Conservation (phyloP, 2,888 invertebrate species). For the Hoplodrina blanda region DNA sequence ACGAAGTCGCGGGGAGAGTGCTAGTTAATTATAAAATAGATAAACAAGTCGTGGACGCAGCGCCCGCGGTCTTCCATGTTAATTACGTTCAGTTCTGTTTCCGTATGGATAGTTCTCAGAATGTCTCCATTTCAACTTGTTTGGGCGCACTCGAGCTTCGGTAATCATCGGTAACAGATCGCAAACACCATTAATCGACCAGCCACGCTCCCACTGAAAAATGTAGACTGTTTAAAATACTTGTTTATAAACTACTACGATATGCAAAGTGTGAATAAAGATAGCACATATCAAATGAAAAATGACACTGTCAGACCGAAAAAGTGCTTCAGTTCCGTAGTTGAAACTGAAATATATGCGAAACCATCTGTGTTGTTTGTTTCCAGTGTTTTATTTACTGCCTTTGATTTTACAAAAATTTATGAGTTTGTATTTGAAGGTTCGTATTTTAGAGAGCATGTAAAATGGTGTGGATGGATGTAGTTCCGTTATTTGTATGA, state of each 20-base stretch:
- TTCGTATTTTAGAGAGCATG: conserved; percentile 52
- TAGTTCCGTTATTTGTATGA: conserved; percentile 24
- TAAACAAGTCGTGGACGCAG: conserved; percentile 71
- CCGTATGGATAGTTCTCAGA: conserved; percentile 43
- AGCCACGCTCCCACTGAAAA: conserved; percentile 19
- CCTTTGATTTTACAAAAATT: conserved; percentile 62
- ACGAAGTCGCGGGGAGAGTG: too few relatives aligned
- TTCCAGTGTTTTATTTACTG: conserved; percentile 59
- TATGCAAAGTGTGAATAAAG: conserved; percentile 57
- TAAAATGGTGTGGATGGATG: conserved; percentile 36
- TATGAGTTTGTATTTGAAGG: conserved; percentile 53
- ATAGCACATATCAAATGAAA: conserved; percentile 63
- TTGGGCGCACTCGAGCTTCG: background rate
- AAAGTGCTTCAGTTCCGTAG: conserved; percentile 64
- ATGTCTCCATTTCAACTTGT: conserved; percentile 32
- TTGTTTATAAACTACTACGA: conserved; percentile 36
- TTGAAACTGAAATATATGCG: conserved; percentile 64
- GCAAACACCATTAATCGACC: conserved; percentile 26
- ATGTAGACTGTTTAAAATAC: conserved; percentile 23
- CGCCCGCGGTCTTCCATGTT: conserved; percentile 72
- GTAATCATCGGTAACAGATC: conserved; percentile 21
- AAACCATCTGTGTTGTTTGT: conserved; percentile 58
- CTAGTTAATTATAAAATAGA: conserved; percentile 81
- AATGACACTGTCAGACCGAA: conserved; percentile 65
- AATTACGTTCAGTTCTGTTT: conserved; percentile 74